Conservation (phyloP, 2,797 vertebrate species). For the Rhynchotus rufescens region DNA sequence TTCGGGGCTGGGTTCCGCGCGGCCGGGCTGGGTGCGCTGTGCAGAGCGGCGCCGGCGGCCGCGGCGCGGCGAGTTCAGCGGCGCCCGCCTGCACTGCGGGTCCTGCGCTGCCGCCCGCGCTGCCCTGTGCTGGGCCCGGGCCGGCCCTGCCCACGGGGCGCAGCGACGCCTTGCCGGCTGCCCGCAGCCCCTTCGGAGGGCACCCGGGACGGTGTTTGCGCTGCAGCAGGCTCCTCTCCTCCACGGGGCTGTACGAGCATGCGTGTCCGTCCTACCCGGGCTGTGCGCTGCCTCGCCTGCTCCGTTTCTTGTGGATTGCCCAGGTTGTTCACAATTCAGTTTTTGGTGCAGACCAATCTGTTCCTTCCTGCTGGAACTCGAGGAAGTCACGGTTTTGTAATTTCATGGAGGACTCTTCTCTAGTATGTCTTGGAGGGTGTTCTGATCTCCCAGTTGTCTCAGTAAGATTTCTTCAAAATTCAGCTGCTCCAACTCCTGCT, state of each 20-base stretch:
- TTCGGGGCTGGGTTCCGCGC: too few species aligned
- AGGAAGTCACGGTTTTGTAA: fast-evolving
- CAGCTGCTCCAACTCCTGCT: neutral
- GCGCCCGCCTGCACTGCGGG: too few species aligned
- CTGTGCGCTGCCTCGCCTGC: neutral
- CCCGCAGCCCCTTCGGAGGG: neutral
- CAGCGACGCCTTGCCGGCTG: fast-evolving
- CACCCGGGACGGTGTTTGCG: neutral
- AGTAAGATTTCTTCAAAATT: neutral
- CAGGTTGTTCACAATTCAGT: neutral
- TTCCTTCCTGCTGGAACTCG: neutral
- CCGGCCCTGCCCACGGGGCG: neutral
- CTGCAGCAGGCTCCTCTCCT: neutral
- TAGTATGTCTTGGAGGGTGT: neutral
- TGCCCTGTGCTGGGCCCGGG: fast-evolving
- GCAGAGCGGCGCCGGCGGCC: too few species aligned
- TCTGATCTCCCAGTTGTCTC: neutral
- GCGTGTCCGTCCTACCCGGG: fast-evolving
- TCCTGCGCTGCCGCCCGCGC: neutral
- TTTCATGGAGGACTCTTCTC: neutral
- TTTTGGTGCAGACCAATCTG: neutral
- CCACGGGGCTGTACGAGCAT: too few species aligned
- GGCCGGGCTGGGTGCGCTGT: neutral
- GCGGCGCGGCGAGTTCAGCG: too few species aligned
- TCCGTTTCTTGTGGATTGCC: neutral